These are phyloP conservation scores for Caenorhabditis briggsae DNA, from an alignment of 1,140 invertebrate genomes.

Conservation along the genomic window DNA sequence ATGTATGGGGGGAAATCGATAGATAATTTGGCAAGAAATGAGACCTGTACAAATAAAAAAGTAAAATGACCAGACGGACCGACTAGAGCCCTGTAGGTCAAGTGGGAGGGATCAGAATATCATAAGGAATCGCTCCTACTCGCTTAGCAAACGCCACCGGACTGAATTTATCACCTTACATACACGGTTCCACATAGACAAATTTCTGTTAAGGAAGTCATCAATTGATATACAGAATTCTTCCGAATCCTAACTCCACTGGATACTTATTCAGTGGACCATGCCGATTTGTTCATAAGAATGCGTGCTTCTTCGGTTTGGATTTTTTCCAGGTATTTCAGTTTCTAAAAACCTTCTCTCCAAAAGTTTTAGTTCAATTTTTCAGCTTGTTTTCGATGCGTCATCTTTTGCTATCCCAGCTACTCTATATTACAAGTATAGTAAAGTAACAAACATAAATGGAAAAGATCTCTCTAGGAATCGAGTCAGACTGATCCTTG, in stretches of 20 bases:
- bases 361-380: neutral
- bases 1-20: too few relatives aligned
- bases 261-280: neutral
- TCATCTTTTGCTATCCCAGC: neutral
- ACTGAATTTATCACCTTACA: too few relatives aligned
- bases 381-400: slow-evolving; percentile 4
- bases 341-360: too few relatives aligned
- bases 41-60: too few relatives aligned
- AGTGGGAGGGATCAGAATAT: too few relatives aligned
- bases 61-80: too few relatives aligned
- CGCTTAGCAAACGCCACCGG: too few relatives aligned
- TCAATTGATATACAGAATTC: neutral
- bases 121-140: too few relatives aligned
- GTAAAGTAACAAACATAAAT: neutral
- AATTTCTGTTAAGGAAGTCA: too few relatives aligned
- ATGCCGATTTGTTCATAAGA: neutral
- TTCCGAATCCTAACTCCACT: neutral
- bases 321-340: neutral
- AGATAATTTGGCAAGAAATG: too few relatives aligned
- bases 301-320: neutral
- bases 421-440: neutral
- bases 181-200: too few relatives aligned
- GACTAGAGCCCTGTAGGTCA: too few relatives aligned
- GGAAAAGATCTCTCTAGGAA: neutral
- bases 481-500: neutral